Evolutionary conservation across 2,797 vertebrate species (phyloP).

Genomic region (Nothura maculosa): DNA sequence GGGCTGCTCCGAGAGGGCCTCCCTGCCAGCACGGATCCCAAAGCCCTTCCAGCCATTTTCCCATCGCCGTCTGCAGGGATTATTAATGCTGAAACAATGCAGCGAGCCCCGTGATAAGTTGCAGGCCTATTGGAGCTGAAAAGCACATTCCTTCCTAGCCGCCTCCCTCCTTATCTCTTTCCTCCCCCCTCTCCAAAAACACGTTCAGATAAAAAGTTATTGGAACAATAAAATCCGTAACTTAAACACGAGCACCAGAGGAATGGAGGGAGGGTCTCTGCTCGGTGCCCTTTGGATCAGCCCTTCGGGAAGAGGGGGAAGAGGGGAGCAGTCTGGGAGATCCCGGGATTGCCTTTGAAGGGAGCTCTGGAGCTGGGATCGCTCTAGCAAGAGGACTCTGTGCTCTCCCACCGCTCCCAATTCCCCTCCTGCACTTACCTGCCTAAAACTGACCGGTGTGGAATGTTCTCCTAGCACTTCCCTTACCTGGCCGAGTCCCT

Average conservation of each 20-base stretch:
- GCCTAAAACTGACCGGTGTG: neutral
- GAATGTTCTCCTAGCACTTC: neutral
- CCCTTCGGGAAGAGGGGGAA: neutral
- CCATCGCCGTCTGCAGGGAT: neutral
- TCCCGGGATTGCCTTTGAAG: neutral
- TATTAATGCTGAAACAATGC: neutral
- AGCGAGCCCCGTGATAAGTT: neutral
- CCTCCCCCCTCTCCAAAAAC: neutral
- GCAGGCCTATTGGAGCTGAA: conserved; percentile 11
- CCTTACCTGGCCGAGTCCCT: neutral
- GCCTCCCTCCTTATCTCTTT: conserved; percentile 64
- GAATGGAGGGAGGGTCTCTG: neutral
- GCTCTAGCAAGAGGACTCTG: fast-evolving
- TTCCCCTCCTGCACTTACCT: fast-evolving
- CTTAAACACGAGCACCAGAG: neutral
- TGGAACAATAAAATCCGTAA: conserved; percentile 53
- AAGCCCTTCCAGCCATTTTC: neutral
- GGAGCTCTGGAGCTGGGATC: neutral
- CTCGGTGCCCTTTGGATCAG: neutral
- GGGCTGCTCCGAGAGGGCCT: neutral
- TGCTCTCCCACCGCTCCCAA: neutral
- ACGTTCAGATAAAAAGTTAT: conserved; percentile 36
- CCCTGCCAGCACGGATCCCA: neutral
- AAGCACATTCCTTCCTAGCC: conserved; percentile 58
- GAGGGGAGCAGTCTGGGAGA: neutral